Evolutionary conservation across 2,797 vertebrate genomes (phyloP).

Genomic region (Margarornis squamiger): DNA sequence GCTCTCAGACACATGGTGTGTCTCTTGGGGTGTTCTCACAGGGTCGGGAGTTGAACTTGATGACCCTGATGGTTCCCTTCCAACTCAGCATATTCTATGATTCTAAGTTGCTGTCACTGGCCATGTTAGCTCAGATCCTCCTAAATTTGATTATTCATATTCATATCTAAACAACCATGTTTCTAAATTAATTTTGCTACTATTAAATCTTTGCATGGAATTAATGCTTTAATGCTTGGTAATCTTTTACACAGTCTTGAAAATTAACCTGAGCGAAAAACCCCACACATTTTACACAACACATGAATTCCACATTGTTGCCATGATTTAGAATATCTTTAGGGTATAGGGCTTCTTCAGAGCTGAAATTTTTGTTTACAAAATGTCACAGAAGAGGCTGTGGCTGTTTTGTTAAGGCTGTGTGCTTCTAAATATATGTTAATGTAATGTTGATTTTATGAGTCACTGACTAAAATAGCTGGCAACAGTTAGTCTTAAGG

Average conservation of each 20-base stretch:
- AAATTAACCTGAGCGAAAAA: background rate
- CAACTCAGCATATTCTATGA: background rate
- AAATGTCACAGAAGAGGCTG: background rate
- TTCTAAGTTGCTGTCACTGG: background rate
- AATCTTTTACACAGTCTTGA: background rate
- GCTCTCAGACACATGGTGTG: background rate
- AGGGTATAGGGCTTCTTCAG: background rate
- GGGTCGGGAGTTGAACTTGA: background rate
- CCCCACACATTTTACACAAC: fast-evolving
- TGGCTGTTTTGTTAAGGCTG: background rate
- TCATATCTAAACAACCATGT: background rate
- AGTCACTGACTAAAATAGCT: background rate
- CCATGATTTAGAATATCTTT: background rate
- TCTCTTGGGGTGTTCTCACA: background rate
- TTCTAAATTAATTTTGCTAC: background rate
- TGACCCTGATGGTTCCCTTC: background rate
- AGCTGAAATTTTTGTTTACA: background rate
- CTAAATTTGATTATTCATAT: background rate
- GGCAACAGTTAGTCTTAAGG: background rate
- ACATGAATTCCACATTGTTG: background rate
- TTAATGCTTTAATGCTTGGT: background rate
- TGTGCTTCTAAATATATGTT: background rate
- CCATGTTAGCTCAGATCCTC: background rate
- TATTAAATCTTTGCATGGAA: background rate
- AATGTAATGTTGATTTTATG: background rate